Evolutionary conservation across 1,140 invertebrate genomes (phyloP), one percentile per base, ranked within the genome.

Genomic region (Platorchestia sp.): DNA sequence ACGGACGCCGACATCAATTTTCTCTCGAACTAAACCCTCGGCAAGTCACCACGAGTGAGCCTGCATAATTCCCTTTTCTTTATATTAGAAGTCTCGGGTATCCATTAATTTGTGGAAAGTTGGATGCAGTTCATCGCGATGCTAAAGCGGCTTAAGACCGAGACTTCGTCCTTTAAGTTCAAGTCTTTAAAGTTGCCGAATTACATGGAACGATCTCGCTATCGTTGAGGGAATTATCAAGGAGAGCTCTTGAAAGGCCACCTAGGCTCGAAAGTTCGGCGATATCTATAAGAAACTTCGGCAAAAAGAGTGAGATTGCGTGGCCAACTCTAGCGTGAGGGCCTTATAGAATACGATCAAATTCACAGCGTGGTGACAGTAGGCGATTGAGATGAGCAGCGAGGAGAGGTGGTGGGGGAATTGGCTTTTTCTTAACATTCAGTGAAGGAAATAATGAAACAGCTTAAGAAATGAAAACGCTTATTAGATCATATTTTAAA

Each of bases 21-120:
- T 75, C 14, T 27, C 59, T 75, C 10, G 59, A 75, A 75, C 59
- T 22, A 22, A 75, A 75, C 59, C 59, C 59, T 22, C 10, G 27
- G 59, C 59, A 75, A 75, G 59, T 75, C 59, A 75, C 10, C 7
- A 27, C 59, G 59, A 75, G 59, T 75, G 59, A 75, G 59, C 59
- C 59, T 27, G 59, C 36, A 75, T 75, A 75, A 75, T 75, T 75
- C 59, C 59, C 59, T 75, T 36, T 75, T 89, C 41, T 89, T 89
- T 89, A 89, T 44, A 42, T 42, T 89, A 89, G 87, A 89, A 89
- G 41, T 44, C 87, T 89, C n/a, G 22, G 27, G 87, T 41, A 42
- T 89, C 87, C 87, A 42, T 89, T 89, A 89, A 89, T 89, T 44
- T 89, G 87, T 89, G 87, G 87, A 89, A 89, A 89, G 87, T 89